A percentile compares a stretch with the other conserved stretches of the same genome.
Conservation (phyloP, 2,113 vertebrate genomes). For the Colaptes auratus region DNA sequence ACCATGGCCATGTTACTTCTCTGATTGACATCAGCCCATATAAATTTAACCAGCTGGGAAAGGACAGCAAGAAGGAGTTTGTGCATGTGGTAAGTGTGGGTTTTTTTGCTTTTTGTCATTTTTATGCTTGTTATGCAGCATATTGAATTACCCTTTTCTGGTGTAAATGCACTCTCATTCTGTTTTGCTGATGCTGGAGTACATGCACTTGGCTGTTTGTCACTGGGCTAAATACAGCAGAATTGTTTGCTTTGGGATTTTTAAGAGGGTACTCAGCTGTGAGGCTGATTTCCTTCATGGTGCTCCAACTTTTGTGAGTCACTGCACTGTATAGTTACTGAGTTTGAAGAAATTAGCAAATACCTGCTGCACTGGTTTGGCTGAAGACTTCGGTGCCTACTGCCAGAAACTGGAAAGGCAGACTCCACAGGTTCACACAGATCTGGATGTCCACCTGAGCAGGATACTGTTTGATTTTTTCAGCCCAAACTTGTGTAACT, state of each 20-base stretch:
- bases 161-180: neutral
- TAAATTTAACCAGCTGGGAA: slow-evolving; percentile 89
- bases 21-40: slow-evolving; percentile 98
- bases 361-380: neutral
- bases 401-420: neutral
- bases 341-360: neutral
- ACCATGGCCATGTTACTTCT: slow-evolving; percentile 95
- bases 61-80: slow-evolving; percentile 82
- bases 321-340: neutral
- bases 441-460: neutral
- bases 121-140: neutral
- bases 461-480: neutral
- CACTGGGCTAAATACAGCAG: neutral
- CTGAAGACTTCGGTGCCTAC: neutral
- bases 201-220: neutral
- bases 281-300: neutral
- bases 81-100: slow-evolving; percentile 90
- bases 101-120: neutral
- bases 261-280: neutral
- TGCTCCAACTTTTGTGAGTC: neutral
- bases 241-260: neutral
- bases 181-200: neutral
- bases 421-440: neutral
- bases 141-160: neutral
- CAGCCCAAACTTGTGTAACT: neutral